Conservation (phyloP, 2,888 invertebrate species). For the Leucozona laternaria region DNA sequence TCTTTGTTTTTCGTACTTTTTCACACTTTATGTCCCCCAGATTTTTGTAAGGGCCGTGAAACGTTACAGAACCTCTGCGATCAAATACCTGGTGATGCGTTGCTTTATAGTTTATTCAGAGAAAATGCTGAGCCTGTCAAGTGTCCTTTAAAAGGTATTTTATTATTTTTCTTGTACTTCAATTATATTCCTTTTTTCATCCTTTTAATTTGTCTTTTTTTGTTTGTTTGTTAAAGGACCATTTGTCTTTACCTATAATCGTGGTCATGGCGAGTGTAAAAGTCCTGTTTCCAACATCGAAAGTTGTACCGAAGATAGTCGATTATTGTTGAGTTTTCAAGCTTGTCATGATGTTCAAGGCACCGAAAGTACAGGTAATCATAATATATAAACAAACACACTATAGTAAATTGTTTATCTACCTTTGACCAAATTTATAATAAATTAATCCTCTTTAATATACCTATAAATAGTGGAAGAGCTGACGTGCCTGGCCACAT, state of each 20-base stretch:
- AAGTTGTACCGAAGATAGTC: constrained; percentile 96
- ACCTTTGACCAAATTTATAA: constrained; percentile 4
- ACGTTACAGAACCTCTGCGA: constrained; percentile 92
- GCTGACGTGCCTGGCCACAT: constrained; percentile 94
- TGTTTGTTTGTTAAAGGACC: constrained; percentile 86
- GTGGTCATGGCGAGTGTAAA: constrained; percentile 95
- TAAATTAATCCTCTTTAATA: constrained; percentile 79
- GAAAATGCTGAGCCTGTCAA: constrained; percentile 94
- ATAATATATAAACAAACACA: not conserved
- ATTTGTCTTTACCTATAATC: constrained; percentile 96
- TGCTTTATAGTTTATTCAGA: constrained; percentile 94
- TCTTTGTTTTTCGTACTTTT: constrained; percentile 78
- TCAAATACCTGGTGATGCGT: constrained; percentile 94
- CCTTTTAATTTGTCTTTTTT: not conserved
- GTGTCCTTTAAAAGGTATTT: constrained; percentile 88
- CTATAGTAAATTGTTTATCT: no score
- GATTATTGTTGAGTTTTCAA: constrained; percentile 95
- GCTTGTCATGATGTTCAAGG: constrained; percentile 96
- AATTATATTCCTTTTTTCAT: not conserved
- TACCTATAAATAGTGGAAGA: constrained; percentile 97
- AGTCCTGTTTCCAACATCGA: constrained; percentile 96
- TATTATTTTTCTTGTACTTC: constrained; percentile 52
- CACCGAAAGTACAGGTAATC: constrained; percentile 93
- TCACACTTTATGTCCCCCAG: constrained; percentile 84
- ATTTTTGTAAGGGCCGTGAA: constrained; percentile 85